Percentiles rank a stretch among this genome's conserved stretches.
Evolutionary conservation across 2,888 invertebrate genomes (phyloP).

Genomic region (Netelia fuscicornis): DNA sequence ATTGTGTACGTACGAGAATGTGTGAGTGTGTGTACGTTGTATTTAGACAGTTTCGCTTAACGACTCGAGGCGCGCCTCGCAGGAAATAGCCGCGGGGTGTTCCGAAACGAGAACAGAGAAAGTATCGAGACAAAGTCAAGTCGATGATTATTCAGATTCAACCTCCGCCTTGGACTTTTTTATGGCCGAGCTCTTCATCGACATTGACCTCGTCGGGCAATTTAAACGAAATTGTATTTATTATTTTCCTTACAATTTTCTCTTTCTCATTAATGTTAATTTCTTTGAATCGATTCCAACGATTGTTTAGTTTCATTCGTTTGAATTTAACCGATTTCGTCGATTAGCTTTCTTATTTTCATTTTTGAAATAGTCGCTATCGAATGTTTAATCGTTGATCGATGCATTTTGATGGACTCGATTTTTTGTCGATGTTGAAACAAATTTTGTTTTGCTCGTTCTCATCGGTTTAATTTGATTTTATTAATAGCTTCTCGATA

Average conservation of each 20-base stretch:
- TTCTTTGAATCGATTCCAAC: neutral
- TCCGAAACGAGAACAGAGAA: constrained; percentile 21
- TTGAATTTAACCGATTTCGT: no score
- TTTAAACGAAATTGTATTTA: neutral
- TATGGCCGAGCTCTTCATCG: constrained; percentile 8
- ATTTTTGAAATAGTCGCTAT: no score
- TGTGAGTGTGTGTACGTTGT: neutral
- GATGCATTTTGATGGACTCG: no score
- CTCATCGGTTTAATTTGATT: no score
- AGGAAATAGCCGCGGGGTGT: neutral
- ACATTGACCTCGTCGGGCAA: neutral
- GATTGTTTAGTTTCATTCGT: no score
- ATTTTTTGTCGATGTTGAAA: no score
- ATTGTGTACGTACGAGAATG: neutral
- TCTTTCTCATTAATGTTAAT: neutral
- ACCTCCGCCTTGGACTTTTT: neutral
- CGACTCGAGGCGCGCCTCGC: neutral
- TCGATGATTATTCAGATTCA: neutral
- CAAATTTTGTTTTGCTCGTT: no score
- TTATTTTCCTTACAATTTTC: neutral
- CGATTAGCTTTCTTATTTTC: no score
- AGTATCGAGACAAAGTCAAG: neutral
- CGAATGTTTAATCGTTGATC: no score
- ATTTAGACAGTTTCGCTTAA: neutral
- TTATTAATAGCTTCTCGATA: no score